Evolutionary conservation across 2,113 vertebrate genomes (phyloP).

Genomic region (Callipepla squamata): DNA sequence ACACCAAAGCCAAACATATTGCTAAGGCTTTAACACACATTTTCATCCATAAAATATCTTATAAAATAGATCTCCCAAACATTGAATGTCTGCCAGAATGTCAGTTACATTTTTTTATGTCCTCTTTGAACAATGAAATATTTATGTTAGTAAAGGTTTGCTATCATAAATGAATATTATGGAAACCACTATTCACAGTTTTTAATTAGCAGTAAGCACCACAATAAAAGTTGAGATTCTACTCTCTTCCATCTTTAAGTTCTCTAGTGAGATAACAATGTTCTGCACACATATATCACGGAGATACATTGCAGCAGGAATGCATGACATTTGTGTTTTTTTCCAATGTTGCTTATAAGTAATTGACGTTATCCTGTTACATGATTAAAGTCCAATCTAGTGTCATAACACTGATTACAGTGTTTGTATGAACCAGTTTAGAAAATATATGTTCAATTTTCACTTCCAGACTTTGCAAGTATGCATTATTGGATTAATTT

Average conservation of each 20-base stretch:
- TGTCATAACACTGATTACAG: neutral
- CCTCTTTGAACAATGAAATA: conserved; percentile 71
- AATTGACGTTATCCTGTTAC: neutral
- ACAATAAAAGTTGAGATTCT: conserved; percentile 28
- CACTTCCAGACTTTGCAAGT: neutral
- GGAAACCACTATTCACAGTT: conserved; percentile 52
- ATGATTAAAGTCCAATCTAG: neutral
- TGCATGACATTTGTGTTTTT: neutral
- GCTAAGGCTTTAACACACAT: conserved; percentile 77
- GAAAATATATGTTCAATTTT: neutral
- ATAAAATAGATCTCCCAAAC: conserved; percentile 78
- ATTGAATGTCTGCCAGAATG: conserved; percentile 69
- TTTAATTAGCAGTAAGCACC: conserved; percentile 63
- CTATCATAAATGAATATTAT: conserved; percentile 43
- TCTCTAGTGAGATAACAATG: conserved; percentile 10
- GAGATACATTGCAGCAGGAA: neutral
- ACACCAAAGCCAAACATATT: conserved; percentile 78
- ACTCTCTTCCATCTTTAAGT: neutral
- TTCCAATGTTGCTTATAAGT: neutral
- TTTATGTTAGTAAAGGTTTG: conserved; percentile 60
- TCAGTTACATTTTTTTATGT: conserved; percentile 69
- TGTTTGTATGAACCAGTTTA: neutral
- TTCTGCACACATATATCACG: neutral
- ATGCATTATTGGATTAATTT: neutral
- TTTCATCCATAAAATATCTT: conserved; percentile 82